Conservation (phyloP, 2,113 vertebrate species). For the Indri indri region DNA sequence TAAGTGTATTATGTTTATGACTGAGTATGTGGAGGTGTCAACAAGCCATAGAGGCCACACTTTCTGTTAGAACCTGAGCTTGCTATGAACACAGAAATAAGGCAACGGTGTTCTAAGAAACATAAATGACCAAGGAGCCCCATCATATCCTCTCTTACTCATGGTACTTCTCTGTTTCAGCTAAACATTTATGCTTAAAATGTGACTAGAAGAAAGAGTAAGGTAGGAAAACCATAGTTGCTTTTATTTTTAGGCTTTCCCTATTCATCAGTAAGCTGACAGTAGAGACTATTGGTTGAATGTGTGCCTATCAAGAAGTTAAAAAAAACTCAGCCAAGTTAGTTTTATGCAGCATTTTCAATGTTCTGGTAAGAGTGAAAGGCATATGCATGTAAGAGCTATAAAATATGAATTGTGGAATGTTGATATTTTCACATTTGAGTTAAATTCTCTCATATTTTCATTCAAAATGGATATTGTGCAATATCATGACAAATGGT, state of each 20-base stretch:
- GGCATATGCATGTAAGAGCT: not conserved
- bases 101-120: not conserved
- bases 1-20: not conserved
- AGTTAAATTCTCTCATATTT: not conserved
- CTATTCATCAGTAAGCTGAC: not conserved
- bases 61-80: not conserved
- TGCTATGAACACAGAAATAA: not conserved
- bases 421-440: not conserved
- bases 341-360: not conserved
- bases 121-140: not conserved
- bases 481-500: not conserved
- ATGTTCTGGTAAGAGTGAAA: not conserved
- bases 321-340: not conserved
- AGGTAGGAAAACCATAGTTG: not conserved
- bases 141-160: not conserved
- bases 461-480: not conserved
- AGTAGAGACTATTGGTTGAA: not conserved
- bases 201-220: not conserved
- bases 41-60: not conserved
- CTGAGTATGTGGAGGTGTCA: not conserved
- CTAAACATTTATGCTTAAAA: not conserved
- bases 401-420: not conserved
- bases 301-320: not conserved
- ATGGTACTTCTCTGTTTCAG: not conserved
- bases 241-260: not conserved